phyloP scores from a whole-genome alignment of 2,888 invertebrate species.

The Lasioglossum malachurum region DNA sequence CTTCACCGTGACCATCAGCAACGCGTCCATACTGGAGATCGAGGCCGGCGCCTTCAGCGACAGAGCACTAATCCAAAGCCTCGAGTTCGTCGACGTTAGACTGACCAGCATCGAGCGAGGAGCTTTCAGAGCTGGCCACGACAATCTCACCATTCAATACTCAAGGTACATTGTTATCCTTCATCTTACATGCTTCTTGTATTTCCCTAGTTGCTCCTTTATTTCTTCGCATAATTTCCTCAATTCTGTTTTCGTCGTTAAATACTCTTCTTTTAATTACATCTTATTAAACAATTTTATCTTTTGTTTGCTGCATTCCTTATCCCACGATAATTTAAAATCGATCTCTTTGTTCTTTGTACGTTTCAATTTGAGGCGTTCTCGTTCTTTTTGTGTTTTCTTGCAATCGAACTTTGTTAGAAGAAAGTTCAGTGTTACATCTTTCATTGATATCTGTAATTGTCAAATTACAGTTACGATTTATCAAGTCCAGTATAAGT shows the following conservation, averaged over 20 bases:
- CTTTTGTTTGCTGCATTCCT: neutral
- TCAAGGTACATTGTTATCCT: constrained; percentile 86
- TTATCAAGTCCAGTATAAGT: neutral
- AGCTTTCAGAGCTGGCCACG: constrained; percentile 88
- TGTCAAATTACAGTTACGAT: neutral
- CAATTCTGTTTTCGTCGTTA: neutral
- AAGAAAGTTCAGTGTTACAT: neutral
- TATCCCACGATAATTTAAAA: neutral
- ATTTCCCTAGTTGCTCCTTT: neutral
- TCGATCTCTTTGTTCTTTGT: neutral
- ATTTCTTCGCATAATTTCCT: neutral
- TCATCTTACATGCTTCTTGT: neutral
- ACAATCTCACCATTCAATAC: constrained; percentile 88
- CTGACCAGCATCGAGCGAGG: constrained; percentile 86
- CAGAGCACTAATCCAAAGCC: constrained; percentile 87
- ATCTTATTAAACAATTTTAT: no score
- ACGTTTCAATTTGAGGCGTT: neutral
- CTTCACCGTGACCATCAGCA: constrained; percentile 87
- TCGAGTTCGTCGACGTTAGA: constrained; percentile 87
- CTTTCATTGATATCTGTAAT: neutral
- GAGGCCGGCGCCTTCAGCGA: constrained; percentile 89
- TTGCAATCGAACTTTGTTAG: neutral
- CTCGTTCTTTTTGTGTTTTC: neutral
- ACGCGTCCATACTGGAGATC: constrained; percentile 87
- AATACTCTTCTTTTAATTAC: neutral